phyloP scores from a whole-genome alignment of 2,888 invertebrate species.

The Latheticus oryzae region DNA sequence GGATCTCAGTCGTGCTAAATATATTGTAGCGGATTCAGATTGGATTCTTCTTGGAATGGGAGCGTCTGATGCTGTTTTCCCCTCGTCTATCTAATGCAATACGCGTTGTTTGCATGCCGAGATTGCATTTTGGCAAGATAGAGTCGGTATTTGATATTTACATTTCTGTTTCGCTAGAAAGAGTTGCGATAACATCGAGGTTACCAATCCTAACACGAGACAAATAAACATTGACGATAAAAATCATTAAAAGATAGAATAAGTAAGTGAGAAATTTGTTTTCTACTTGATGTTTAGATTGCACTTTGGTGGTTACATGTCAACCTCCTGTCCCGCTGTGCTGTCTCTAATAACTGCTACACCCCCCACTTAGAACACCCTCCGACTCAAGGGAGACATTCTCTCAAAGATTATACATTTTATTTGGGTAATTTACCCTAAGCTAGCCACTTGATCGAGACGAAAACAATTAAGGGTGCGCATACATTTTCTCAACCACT shows the following conservation, averaged over 20 bases:
- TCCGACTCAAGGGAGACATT: slow-evolving; percentile 54
- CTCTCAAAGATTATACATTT: slow-evolving; percentile 57
- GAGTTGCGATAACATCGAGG: slow-evolving; percentile 11
- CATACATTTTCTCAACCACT: slow-evolving; percentile 8
- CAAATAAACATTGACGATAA: slow-evolving; percentile 16
- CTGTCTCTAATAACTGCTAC: slow-evolving; percentile 43
- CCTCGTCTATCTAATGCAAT: slow-evolving; percentile 15
- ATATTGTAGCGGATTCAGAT: slow-evolving; percentile 29
- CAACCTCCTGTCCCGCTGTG: slow-evolving; percentile 39
- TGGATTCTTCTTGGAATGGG: slow-evolving; percentile 38
- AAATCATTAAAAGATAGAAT: slow-evolving; percentile 11
- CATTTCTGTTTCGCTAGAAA: slow-evolving; percentile 10
- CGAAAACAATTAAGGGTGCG: slow-evolving; percentile 15
- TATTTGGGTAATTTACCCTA: slow-evolving; percentile 57
- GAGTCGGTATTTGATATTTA: slow-evolving; percentile 22
- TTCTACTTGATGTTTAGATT: slow-evolving; percentile 15
- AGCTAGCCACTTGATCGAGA: slow-evolving; percentile 49
- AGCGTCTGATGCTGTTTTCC: slow-evolving; percentile 25
- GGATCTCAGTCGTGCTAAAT: slow-evolving; percentile 27
- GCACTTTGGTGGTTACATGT: slow-evolving; percentile 31
- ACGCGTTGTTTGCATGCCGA: slow-evolving; percentile 9
- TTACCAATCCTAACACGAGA: slow-evolving; percentile 10
- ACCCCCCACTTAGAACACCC: slow-evolving; percentile 37
- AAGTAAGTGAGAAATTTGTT: slow-evolving; percentile 1
- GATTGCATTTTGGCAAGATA: slow-evolving; percentile 22